These are phyloP conservation scores for Ammodramus savannarum DNA, from an alignment of 2,113 vertebrate species.

Conservation along the genomic window DNA sequence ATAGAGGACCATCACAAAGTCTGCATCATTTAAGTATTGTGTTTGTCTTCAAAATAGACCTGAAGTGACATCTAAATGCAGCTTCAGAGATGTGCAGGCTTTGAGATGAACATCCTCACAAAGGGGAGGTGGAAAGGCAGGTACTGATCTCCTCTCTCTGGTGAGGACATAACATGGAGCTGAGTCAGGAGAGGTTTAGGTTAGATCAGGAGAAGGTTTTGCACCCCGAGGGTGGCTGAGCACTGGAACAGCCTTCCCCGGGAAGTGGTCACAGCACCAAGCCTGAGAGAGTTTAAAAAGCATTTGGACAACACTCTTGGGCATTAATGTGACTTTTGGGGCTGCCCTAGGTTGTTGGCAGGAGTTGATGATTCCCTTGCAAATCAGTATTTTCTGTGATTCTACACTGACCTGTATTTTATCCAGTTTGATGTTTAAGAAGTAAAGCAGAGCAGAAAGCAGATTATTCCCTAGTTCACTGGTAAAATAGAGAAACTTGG, in stretches of 20 bases:
- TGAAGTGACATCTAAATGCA: neutral
- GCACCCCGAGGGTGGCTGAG: fast-evolving
- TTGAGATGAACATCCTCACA: neutral
- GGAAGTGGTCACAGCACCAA: neutral
- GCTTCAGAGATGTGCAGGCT: neutral
- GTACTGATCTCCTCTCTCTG: neutral
- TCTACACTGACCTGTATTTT: neutral
- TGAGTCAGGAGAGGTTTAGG: neutral
- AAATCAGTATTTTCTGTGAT: neutral
- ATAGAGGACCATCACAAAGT: neutral
- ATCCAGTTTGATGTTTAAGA: neutral
- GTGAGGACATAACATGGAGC: neutral
- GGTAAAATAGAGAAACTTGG: neutral
- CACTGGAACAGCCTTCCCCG: neutral
- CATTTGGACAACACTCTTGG: neutral
- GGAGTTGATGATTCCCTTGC: neutral
- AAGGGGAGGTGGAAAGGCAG: neutral
- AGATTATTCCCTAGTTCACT: neutral
- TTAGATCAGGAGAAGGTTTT: neutral
- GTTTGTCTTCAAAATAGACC: neutral
- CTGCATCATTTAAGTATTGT: neutral
- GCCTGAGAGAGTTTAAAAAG: neutral
- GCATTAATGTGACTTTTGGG: neutral
- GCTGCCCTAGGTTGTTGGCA: neutral
- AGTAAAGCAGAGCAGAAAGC: neutral